Evolutionary conservation across 2,888 invertebrate genomes (phyloP), one percentile per base, ranked within the genome.

Genomic region (Keiferia lycopersicella): DNA sequence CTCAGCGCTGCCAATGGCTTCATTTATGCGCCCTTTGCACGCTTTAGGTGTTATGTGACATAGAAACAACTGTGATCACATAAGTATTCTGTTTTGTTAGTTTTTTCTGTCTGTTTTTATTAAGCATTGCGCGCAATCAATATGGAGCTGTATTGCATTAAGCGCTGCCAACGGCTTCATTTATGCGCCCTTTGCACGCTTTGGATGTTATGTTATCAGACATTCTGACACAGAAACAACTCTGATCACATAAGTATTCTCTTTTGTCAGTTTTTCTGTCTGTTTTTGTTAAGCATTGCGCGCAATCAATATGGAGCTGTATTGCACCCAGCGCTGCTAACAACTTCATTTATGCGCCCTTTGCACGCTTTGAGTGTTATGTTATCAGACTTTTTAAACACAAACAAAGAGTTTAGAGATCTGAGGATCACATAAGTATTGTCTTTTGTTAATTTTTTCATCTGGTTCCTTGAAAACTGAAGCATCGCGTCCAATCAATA

Each of bases 241-340:
- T n/a, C n/a, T n/a, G n/a, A n/a, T n/a, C n/a, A n/a, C n/a, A n/a
- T n/a, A n/a, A n/a, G 26, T 26, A 26, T 26, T 6, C 3, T 26
- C 26, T 26, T 6, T 26, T 26, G 26, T 26, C 6, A 26, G 26
- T 26, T 26, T 26, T 20, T 14, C n/a, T 7, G 26, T 22, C 26
- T 7, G n/a, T 7, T 56, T 30, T 16, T 16, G 26, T 34, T 12
- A 8, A n/a, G 34, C 30, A 30, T 26, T n/a, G 26, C n/a, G 34
- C 1, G 30, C 30, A 56, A 56, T 56, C 56, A 56, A 56, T 56
- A 56, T 56, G n/a, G 30, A 22, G 26, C 56, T 56, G 10, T 56
- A 56, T 56, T 22, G 26, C 56, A 56, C 56, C 16, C 14, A 14
- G 30, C 26, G 8, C 16, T 56, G 56, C 56, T 34, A 56, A 26